Percentiles rank a stretch among this genome's conserved stretches.
phyloP scores from a whole-genome alignment of 2,888 invertebrate genomes.

The Nymphalis c-album region DNA sequence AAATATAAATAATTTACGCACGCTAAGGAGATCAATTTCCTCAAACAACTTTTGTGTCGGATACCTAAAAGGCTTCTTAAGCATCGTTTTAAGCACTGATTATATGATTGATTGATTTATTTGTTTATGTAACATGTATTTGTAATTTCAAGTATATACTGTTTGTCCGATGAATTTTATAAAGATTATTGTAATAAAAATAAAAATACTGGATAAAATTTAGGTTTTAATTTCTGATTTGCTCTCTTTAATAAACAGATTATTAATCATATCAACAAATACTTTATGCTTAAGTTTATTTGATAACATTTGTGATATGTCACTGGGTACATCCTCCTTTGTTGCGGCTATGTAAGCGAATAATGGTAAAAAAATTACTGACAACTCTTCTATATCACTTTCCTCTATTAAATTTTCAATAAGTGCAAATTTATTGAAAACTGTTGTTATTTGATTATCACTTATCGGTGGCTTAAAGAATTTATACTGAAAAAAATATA shows the following conservation, averaged over 20 bases:
- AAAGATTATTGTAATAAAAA: neutral
- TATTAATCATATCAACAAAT: conserved; percentile 47
- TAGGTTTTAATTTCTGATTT: conserved; percentile 22
- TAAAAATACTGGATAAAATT: conserved; percentile 6
- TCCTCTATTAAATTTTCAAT: conserved; percentile 48
- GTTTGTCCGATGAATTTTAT: neutral
- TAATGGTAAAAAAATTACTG: conserved; percentile 54
- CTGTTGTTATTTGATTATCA: conserved; percentile 51
- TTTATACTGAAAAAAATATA: conserved; percentile 69
- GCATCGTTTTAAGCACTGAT: too few relatives aligned
- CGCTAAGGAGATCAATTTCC: too few relatives aligned
- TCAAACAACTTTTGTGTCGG: too few relatives aligned
- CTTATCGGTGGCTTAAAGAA: conserved; percentile 58
- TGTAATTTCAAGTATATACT: too few relatives aligned
- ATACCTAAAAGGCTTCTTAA: too few relatives aligned
- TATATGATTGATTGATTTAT: too few relatives aligned
- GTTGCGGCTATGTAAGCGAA: conserved; percentile 60
- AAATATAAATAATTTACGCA: too few relatives aligned
- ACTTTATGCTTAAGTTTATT: conserved; percentile 46
- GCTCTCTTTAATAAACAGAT: conserved; percentile 26
- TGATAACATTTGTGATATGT: conserved; percentile 42
- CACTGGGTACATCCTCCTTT: conserved; percentile 47
- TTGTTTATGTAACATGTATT: neutral
- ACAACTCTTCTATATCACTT: conserved; percentile 52
- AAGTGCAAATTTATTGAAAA: conserved; percentile 50